These are phyloP conservation scores for Oppia nitens DNA, from an alignment of 1,140 invertebrate genomes.

Conservation along the genomic window DNA sequence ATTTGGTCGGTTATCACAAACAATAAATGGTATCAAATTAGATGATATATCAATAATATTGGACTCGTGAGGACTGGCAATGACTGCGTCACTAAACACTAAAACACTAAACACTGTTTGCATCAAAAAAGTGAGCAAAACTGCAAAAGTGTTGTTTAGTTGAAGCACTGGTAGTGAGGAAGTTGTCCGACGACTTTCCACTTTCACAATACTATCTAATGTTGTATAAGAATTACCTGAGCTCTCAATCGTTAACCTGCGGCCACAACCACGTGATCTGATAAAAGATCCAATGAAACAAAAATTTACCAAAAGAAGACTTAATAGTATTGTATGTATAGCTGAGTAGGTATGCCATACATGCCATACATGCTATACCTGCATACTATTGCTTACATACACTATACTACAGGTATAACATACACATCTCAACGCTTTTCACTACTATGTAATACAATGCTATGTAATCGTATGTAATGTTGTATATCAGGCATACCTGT, in stretches of 20 bases:
- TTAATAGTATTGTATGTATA: not conserved
- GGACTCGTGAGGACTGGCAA: not conserved
- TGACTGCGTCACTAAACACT: not conserved
- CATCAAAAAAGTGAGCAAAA: not conserved
- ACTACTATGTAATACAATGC: not conserved
- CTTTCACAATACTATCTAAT: not conserved
- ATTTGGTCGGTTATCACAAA: not conserved
- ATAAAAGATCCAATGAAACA: not conserved
- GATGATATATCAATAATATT: not conserved
- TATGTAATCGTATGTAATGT: not conserved
- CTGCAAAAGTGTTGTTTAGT: not conserved
- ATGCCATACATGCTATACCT: no score
- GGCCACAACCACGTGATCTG: not conserved
- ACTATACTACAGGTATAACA: no score
- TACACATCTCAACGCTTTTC: not conserved
- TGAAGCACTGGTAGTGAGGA: not conserved
- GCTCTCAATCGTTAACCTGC: constrained; percentile 15
- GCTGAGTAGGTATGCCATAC: not conserved
- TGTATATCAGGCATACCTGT: not conserved
- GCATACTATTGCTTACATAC: no score
- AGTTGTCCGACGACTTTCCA: constrained; percentile 6
- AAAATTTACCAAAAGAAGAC: not conserved
- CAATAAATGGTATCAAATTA: not conserved
- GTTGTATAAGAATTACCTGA: not conserved
- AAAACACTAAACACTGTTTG: not conserved